phyloP scores from a whole-genome alignment of 2,888 invertebrate genomes.

The Erebia aethiops region DNA sequence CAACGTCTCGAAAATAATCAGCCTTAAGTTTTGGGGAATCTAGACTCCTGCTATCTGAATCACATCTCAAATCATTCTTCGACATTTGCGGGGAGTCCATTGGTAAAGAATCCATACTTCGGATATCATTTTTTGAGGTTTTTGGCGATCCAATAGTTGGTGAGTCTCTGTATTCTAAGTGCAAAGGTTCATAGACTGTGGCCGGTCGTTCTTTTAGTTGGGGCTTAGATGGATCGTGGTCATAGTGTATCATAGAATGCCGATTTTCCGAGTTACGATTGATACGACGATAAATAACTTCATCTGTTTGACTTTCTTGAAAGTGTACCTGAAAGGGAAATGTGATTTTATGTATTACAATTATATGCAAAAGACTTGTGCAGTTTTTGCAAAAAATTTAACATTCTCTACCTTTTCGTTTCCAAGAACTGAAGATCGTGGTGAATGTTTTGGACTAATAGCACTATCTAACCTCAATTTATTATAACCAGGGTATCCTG shows the following conservation, averaged over 20 bases:
- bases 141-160: constrained; percentile 73
- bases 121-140: constrained; percentile 66
- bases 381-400: background rate
- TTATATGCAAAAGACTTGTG: background rate
- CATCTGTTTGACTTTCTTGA: constrained; percentile 65
- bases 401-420: constrained; percentile 63
- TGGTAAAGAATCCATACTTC: constrained; percentile 73
- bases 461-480: constrained; percentile 78
- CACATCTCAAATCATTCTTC: constrained; percentile 67
- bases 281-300: constrained; percentile 70
- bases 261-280: constrained; percentile 73
- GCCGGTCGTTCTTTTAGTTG: constrained; percentile 71
- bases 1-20: constrained; percentile 70
- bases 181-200: constrained; percentile 75
- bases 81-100: constrained; percentile 76
- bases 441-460: constrained; percentile 76
- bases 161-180: constrained; percentile 73
- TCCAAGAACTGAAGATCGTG: constrained; percentile 56
- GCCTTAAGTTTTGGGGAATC: constrained; percentile 74
- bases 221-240: constrained; percentile 70
- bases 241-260: constrained; percentile 80
- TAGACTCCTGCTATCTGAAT: constrained; percentile 70
- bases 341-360: background rate
- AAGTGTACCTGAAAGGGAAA: constrained; percentile 67
- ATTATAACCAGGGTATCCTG: constrained; percentile 72